Base-by-base conservation (phyloP, 2,113 vertebrate genomes). In the Anas platyrhynchos region DNA sequence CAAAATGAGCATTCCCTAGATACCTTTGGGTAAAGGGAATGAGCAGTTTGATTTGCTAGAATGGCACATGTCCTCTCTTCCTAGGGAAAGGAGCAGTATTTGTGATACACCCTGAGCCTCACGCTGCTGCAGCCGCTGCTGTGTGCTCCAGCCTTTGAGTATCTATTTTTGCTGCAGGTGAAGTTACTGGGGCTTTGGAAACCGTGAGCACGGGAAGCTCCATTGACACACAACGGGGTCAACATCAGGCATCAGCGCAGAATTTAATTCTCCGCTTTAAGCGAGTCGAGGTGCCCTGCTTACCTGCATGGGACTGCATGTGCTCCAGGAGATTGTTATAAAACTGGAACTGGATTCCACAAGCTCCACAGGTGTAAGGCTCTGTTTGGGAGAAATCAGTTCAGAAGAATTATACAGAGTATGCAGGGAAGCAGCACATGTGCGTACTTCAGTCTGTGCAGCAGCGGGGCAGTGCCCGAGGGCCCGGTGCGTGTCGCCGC, bases 291-390 rank as follows among this genome's bases (percentile, higher is more conserved):
- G 96, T 56, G 91, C 94, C 84, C 83, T 76, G 84, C 98, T 99
- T 98, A 99, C 99, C 99, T 95, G 99, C 99, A 0, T 99, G 99
- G 89, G 99, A 99, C 98, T 99, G 99, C 99, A 99, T 99, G 98
- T 99, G 99, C 97, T 99, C 99, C 98, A 99, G 98, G 94, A 99
- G 99, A 98, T 99, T 99, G 99, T 98, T 99, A 98, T 99, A 99
- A 99, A 99, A 99, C 98, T 99, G 99, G 98, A 99, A 99, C 99
- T 99, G 99, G 98, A 99, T 99, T 96, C 99, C 99, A 97, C 99
- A 99, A 98, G 99, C 99, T 95, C 99, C 99, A 82, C 99, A 99
- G 81, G 99, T 99, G 98, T 99, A 99, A 95, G 99, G 99, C 97
- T 99, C 99, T 99, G 98, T 92, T 98, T 97, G 97, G 98, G 97